Conservation (phyloP, 2,888 invertebrate genomes). For the Sinelater perroti region DNA sequence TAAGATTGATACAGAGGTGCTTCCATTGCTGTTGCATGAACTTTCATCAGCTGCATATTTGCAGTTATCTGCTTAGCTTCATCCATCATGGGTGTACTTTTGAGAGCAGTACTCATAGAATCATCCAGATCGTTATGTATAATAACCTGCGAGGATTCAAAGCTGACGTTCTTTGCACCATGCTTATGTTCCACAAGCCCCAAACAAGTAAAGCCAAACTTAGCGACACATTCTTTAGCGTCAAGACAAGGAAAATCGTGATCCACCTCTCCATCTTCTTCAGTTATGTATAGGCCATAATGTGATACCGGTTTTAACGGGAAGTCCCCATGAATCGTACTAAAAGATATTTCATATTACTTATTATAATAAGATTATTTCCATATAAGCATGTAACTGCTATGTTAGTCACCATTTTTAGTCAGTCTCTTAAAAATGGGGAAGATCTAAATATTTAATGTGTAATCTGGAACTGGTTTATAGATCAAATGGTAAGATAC, state of each 20-base stretch:
- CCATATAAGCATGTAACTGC: too few relatives aligned
- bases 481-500: too few relatives aligned
- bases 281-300: slow-evolving; percentile 92
- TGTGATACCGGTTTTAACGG: slow-evolving; percentile 70
- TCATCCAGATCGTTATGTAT: slow-evolving; percentile 37
- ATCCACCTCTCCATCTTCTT: slow-evolving; percentile 96
- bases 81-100: slow-evolving; percentile 42
- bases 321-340: slow-evolving; percentile 71
- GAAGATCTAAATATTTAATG: too few relatives aligned
- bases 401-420: too few relatives aligned
- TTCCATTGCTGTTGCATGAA: slow-evolving; percentile 81
- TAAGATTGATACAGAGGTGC: slow-evolving; percentile 88
- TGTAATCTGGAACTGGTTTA: too few relatives aligned
- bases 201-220: slow-evolving; percentile 90
- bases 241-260: slow-evolving; percentile 93
- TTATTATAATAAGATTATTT: background rate
- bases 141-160: slow-evolving; percentile 45
- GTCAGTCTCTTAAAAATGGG: too few relatives aligned
- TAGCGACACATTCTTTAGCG: slow-evolving; percentile 86
- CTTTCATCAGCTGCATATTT: slow-evolving; percentile 73
- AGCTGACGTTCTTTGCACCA: slow-evolving; percentile 58
- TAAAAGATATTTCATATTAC: slow-evolving; percentile 46
- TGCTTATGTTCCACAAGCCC: slow-evolving; percentile 83
- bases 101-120: slow-evolving; percentile 6
- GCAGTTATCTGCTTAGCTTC: slow-evolving; percentile 58